Conservation (phyloP, 1,140 invertebrate genomes). For the Halyomorpha halys region DNA sequence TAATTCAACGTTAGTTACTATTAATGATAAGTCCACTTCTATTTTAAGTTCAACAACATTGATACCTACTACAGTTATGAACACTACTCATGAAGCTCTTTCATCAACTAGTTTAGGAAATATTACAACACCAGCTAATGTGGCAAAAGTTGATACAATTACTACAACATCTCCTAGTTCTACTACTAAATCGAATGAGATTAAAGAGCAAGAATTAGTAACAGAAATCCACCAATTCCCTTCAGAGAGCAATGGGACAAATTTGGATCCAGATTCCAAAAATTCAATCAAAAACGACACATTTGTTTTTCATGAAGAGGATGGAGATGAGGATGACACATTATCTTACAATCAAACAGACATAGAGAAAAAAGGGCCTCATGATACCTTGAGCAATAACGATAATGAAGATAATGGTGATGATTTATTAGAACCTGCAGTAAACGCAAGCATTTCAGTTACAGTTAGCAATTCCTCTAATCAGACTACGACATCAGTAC, state of each 20-base stretch:
- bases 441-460: neutral
- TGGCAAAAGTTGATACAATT: neutral
- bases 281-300: neutral
- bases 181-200: neutral
- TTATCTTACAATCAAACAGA: neutral
- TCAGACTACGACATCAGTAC: neutral
- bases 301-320: neutral
- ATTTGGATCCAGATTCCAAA: neutral
- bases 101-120: neutral
- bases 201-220: neutral
- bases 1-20: too few relatives aligned
- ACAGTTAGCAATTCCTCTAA: neutral
- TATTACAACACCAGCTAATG: neutral
- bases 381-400: neutral
- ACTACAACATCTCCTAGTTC: neutral
- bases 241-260: neutral
- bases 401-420: conserved; percentile 1
- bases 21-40: too few relatives aligned
- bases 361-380: neutral
- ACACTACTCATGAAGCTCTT: neutral
- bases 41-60: neutral
- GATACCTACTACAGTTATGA: neutral
- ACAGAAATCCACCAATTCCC: neutral
- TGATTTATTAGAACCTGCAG: neutral
- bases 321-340: neutral